Evolutionary conservation across 1,140 invertebrate genomes (phyloP).

Genomic region (Meloidogyne floridensis): DNA sequence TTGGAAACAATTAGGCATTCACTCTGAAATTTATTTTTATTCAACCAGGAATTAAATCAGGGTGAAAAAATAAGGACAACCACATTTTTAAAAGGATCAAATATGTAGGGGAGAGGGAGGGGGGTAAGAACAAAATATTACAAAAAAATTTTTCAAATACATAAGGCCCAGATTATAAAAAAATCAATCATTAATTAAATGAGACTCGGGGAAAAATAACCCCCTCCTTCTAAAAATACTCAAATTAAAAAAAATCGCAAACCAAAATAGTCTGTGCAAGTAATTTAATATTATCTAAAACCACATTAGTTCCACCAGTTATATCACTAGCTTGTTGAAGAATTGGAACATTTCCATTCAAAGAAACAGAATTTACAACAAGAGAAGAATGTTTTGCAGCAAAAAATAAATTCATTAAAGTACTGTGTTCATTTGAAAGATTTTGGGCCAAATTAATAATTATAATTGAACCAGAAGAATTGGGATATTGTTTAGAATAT

Average conservation of each 20-base stretch:
- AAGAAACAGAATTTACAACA: constrained; percentile 35
- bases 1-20: constrained; percentile 18
- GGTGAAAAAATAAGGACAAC: no score
- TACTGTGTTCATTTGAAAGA: constrained; percentile 41
- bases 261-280: constrained; percentile 44
- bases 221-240: no score
- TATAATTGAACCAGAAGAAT: constrained; percentile 38
- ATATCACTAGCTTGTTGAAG: constrained; percentile 49
- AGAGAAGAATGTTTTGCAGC: constrained; percentile 40
- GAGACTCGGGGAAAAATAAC: no score
- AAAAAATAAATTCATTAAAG: constrained; percentile 49
- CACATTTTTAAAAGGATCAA: no score
- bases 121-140: no score
- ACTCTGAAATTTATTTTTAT: neutral
- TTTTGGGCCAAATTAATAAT: constrained; percentile 41
- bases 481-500: constrained; percentile 32
- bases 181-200: no score
- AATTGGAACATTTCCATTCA: constrained; percentile 44
- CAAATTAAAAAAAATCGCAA: neutral
- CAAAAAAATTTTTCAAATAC: no score
- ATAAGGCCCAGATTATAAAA: no score
- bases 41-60: no score
- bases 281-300: constrained; percentile 20
- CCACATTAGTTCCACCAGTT: constrained; percentile 35
- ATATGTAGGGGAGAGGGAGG: no score